Conservation (phyloP, 2,113 vertebrate genomes). For the Carettochelys insculpta region DNA sequence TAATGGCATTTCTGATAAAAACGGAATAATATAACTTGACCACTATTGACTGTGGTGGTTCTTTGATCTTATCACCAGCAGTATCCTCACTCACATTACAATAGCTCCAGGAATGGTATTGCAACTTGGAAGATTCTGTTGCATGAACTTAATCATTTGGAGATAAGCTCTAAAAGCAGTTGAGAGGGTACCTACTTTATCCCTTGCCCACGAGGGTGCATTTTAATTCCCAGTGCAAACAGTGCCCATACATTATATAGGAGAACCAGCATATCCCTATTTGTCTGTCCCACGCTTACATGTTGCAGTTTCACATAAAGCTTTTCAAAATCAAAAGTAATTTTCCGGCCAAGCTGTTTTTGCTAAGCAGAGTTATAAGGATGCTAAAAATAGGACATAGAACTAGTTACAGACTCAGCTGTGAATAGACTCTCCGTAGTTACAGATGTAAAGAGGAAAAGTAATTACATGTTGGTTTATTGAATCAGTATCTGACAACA, state of each 20-base stretch:
- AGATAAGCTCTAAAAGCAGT: not conserved
- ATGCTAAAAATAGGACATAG: not conserved
- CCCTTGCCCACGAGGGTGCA: fast-evolving
- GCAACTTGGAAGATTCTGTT: fast-evolving
- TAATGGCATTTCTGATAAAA: not conserved
- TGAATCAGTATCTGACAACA: not conserved
- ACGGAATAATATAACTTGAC: not conserved
- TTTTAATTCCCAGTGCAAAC: not conserved
- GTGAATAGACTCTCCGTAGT: not conserved
- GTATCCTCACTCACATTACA: not conserved
- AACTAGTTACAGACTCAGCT: fast-evolving
- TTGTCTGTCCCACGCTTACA: fast-evolving
- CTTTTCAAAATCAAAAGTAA: not conserved
- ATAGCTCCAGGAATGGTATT: not conserved
- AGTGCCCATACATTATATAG: fast-evolving
- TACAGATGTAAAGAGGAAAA: not conserved
- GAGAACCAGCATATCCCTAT: not conserved
- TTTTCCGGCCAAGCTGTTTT: not conserved
- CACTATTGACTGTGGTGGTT: fast-evolving
- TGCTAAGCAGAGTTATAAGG: not conserved
- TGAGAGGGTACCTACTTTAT: not conserved
- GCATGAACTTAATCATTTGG: fast-evolving
- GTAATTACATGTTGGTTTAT: fast-evolving
- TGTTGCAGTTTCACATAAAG: not conserved
- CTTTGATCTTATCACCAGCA: fast-evolving